Percentiles rank a stretch among this genome's conserved stretches.
These are phyloP conservation scores for Polypedilum pembai DNA, from an alignment of 1,140 invertebrate genomes.

Conservation along the genomic window DNA sequence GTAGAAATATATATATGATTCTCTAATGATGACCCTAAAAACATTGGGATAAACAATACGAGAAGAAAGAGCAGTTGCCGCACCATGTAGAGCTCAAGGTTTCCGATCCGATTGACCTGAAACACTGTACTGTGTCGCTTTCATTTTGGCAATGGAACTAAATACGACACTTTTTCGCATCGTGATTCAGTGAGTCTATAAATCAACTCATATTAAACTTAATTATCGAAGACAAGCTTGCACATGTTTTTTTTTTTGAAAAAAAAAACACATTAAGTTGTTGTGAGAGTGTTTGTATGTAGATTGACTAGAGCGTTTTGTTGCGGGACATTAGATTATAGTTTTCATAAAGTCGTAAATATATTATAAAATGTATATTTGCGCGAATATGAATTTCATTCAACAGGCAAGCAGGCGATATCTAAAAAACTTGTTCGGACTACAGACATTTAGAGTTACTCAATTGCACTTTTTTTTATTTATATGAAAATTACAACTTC, in stretches of 20 bases:
- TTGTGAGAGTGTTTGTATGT: neutral
- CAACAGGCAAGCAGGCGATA: neutral
- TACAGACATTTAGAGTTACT: neutral
- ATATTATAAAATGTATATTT: neutral
- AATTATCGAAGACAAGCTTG: neutral
- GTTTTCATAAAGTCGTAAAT: neutral
- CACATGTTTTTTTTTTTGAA: no score
- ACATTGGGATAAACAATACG: neutral
- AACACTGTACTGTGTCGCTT: neutral
- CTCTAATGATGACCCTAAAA: neutral
- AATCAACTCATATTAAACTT: neutral
- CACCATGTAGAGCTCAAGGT: no score
- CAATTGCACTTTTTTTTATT: conserved; percentile 18
- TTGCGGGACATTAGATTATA: conserved; percentile 6
- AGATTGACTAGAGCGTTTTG: neutral
- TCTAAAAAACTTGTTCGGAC: conserved; percentile 22
- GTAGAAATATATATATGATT: neutral
- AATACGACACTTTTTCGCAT: neutral
- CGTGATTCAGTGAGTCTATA: neutral
- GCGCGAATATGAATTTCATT: neutral
- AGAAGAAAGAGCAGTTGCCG: no score
- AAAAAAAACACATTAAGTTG: neutral
- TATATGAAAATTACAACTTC: neutral
- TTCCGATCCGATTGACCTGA: neutral
- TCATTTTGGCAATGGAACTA: neutral